Conservation (phyloP, 2,113 vertebrate genomes). For the Sardina pilchardus region DNA sequence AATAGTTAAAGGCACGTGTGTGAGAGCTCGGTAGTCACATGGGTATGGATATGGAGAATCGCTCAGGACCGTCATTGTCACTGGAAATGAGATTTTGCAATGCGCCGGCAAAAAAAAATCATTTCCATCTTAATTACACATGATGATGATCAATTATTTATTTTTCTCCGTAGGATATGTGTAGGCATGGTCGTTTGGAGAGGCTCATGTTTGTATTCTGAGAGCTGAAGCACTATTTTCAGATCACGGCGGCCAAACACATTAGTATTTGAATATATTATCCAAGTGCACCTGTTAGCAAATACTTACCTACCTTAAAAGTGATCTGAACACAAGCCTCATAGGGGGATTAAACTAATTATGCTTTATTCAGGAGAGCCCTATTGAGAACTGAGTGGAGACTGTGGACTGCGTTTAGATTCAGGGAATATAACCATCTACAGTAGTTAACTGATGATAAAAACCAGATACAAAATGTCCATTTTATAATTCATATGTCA, state of each 20-base stretch:
- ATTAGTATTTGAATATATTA: constrained; percentile 5
- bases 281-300: neutral
- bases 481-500: neutral
- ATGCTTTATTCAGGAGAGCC: neutral
- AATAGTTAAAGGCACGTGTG: no score
- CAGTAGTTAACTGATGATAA: neutral
- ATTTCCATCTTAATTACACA: neutral
- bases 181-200: neutral
- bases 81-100: neutral
- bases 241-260: neutral
- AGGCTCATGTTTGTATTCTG: neutral
- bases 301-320: neutral
- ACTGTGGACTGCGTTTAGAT: neutral
- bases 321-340: neutral
- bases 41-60: neutral
- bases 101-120: neutral
- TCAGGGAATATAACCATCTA: neutral
- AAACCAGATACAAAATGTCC: neutral
- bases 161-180: neutral
- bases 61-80: neutral
- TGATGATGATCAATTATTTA: neutral
- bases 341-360: neutral
- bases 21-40: no score
- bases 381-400: neutral
- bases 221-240: neutral